Evolutionary conservation across 2,113 vertebrate species (phyloP).

Genomic region (Ciconia maguari): DNA sequence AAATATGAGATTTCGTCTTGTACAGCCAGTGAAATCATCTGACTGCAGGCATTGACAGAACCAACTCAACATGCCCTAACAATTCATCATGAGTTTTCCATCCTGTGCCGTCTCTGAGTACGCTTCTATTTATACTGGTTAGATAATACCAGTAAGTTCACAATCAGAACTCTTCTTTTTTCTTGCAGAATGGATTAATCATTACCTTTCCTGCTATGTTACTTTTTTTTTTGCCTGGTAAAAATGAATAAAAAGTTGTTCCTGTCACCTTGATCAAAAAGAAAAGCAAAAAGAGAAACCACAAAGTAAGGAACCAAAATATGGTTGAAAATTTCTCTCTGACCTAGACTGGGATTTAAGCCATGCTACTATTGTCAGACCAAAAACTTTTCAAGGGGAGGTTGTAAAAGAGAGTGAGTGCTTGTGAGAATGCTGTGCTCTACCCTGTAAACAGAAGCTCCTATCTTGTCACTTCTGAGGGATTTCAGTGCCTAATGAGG

Average conservation of each 20-base stretch:
- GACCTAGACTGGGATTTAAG: conserved; percentile 55
- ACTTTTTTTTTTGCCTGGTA: background rate
- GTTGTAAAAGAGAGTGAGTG: background rate
- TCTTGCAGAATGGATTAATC: conserved; percentile 59
- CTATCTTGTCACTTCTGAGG: background rate
- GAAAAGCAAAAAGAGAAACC: conserved; percentile 22
- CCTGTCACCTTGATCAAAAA: conserved; percentile 8
- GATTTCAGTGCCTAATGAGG: background rate
- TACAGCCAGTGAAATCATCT: conserved; percentile 47
- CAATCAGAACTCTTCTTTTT: background rate
- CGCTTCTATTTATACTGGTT: conserved; percentile 49
- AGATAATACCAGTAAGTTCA: conserved; percentile 44
- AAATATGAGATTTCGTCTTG: conserved; percentile 54
- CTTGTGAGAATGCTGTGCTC: background rate
- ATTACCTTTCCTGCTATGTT: conserved; percentile 60
- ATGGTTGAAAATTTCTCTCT: conserved; percentile 9
- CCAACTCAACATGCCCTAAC: conserved; percentile 57
- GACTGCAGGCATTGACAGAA: conserved; percentile 50
- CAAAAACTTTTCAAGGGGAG: background rate
- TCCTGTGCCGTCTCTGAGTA: conserved; percentile 12
- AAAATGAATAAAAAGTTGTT: background rate
- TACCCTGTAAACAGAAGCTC: background rate
- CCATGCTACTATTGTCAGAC: conserved; percentile 13
- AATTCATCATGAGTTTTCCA: conserved; percentile 51
- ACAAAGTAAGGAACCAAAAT: conserved; percentile 37